phyloP scores from a whole-genome alignment of 2,888 invertebrate genomes.

The Watsonalla cultraria region DNA sequence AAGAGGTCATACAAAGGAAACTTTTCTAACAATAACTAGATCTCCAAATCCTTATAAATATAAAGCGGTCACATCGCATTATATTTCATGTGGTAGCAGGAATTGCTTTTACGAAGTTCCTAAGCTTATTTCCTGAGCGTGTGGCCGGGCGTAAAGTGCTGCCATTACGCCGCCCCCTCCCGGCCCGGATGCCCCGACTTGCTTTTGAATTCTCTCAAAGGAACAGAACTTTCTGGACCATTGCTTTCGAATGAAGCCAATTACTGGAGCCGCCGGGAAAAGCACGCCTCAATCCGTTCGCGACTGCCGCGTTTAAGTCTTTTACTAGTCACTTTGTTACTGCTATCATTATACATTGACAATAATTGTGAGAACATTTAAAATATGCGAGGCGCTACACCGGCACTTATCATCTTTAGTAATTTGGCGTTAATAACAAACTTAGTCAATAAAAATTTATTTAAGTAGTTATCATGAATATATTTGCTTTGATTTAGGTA shows the following conservation, averaged over 20 bases:
- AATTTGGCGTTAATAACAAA: too few relatives aligned
- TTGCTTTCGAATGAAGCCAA: constrained; percentile 57
- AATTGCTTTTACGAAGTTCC: constrained; percentile 77
- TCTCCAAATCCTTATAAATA: constrained; percentile 74
- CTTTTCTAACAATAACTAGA: constrained; percentile 47
- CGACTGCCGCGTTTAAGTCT: constrained; percentile 18
- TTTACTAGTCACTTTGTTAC: constrained; percentile 7
- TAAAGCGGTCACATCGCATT: constrained; percentile 69
- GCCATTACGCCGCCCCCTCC: constrained; percentile 57
- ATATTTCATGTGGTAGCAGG: constrained; percentile 73
- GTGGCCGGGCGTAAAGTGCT: constrained; percentile 73
- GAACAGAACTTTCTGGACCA: constrained; percentile 60
- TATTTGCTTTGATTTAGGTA: too few relatives aligned
- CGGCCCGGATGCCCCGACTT: constrained; percentile 43
- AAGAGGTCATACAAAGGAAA: constrained; percentile 28
- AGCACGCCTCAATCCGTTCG: constrained; percentile 10
- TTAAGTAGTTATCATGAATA: too few relatives aligned
- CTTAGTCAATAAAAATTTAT: too few relatives aligned
- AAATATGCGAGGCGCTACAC: too few relatives aligned
- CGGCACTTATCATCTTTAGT: too few relatives aligned
- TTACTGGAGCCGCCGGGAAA: constrained; percentile 33
- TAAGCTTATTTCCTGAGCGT: constrained; percentile 77
- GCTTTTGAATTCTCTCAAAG: constrained; percentile 59
- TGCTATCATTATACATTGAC: background rate
- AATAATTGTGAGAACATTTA: too few relatives aligned